phyloP scores from a whole-genome alignment of 2,797 vertebrate genomes.

The Tragopan temminckii region DNA sequence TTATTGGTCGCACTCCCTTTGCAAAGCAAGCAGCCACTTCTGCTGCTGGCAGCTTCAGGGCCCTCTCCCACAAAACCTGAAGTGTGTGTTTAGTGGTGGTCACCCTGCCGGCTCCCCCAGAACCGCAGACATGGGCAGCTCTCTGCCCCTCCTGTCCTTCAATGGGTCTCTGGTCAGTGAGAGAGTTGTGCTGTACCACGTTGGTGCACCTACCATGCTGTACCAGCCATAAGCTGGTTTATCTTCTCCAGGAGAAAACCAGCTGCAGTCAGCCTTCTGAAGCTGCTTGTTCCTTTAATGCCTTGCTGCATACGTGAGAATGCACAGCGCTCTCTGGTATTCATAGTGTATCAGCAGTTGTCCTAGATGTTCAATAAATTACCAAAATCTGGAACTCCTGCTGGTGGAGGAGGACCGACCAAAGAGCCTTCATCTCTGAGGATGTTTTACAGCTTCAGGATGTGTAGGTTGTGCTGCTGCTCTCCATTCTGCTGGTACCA shows the following conservation, averaged over 20 bases:
- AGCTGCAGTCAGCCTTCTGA: neutral
- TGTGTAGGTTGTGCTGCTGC: neutral
- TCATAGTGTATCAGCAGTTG: neutral
- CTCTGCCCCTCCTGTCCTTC: neutral
- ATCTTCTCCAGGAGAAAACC: neutral
- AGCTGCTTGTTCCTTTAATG: neutral
- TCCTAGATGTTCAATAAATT: neutral
- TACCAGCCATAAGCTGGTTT: neutral
- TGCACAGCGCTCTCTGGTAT: neutral
- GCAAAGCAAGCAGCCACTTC: neutral
- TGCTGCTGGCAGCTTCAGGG: neutral
- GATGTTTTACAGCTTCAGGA: neutral
- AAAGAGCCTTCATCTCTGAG: neutral
- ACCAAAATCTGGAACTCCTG: neutral
- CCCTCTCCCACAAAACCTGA: fast-evolving
- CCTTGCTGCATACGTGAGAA: neutral
- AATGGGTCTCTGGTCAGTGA: neutral
- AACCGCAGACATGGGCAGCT: neutral
- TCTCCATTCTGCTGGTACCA: neutral
- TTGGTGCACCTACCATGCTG: neutral
- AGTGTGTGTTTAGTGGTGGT: neutral
- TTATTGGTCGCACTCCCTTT: neutral
- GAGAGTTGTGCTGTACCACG: neutral
- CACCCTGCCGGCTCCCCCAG: fast-evolving
- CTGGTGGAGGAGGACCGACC: neutral